A percentile compares a stretch with the other conserved stretches of the same genome.
Evolutionary conservation across 2,797 vertebrate species (phyloP).

Genomic region (Diplodus puntazzo): DNA sequence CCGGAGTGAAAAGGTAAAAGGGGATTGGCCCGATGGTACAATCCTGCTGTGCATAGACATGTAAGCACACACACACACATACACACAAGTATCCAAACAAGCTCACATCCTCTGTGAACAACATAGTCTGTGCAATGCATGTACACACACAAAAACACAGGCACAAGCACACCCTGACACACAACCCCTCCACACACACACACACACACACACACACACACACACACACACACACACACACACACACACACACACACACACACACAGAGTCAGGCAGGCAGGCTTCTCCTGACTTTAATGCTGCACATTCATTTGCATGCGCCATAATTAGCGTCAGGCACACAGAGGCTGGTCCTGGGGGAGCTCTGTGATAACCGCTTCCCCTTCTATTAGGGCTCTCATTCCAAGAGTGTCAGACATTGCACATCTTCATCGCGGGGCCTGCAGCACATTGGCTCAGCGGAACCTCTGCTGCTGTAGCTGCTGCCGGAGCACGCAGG

Average conservation of each 20-base stretch:
- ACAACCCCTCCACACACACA: not conserved
- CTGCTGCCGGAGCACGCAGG: constrained; percentile 74
- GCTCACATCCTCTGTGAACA: constrained; percentile 19
- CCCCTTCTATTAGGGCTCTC: constrained; percentile 93
- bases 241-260: constrained; percentile 16
- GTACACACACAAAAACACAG: not conserved
- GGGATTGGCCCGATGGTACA: constrained; percentile 43
- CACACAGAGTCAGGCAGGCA: constrained; percentile 59
- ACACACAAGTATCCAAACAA: constrained; percentile 50
- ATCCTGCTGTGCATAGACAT: constrained; percentile 35
- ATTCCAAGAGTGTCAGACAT: constrained; percentile 95
- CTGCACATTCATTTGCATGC: constrained; percentile 91
- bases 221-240: constrained; percentile 22
- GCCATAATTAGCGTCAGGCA: constrained; percentile 95
- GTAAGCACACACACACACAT: constrained; percentile 16
- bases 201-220: not conserved
- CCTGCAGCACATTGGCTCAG: constrained; percentile 87
- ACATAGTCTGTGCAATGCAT: constrained; percentile 6
- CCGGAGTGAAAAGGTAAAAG: constrained; percentile 57
- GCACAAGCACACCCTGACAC: not conserved
- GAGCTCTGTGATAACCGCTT: constrained; percentile 95
- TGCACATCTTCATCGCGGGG: constrained; percentile 98
- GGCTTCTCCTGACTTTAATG: constrained; percentile 81
- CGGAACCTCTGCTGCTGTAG: constrained; percentile 88
- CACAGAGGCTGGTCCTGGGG: constrained; percentile 91